Conservation (phyloP, 1,140 invertebrate genomes). For the Bombus waltoni region DNA sequence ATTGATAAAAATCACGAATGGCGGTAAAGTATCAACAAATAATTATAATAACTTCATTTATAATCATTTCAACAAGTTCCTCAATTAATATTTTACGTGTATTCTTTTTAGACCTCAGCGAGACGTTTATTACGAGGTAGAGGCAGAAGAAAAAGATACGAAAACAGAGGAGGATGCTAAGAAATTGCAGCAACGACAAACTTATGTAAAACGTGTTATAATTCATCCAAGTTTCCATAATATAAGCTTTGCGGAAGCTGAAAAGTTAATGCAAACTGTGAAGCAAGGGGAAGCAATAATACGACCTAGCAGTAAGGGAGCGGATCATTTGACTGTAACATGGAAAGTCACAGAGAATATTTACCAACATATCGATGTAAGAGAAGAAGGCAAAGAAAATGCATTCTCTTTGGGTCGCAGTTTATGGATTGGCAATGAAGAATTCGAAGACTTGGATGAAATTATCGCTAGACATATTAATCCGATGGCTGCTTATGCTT, state of each 20-base stretch:
- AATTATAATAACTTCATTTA: background rate
- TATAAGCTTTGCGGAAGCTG: slow-evolving; percentile 95
- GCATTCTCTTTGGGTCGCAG: slow-evolving; percentile 95
- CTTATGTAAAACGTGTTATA: slow-evolving; percentile 97
- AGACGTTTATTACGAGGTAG: slow-evolving; percentile 96
- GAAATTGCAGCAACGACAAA: slow-evolving; percentile 90
- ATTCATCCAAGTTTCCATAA: slow-evolving; percentile 99
- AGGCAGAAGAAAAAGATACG: slow-evolving; percentile 91
- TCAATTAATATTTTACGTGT: background rate
- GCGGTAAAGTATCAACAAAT: slow-evolving; percentile 83
- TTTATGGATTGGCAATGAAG: slow-evolving; percentile 93
- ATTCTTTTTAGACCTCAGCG: slow-evolving; percentile 86
- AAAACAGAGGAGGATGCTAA: slow-evolving; percentile 91
- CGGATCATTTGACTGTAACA: slow-evolving; percentile 97
- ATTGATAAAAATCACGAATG: slow-evolving; percentile 95
- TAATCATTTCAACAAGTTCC: background rate
- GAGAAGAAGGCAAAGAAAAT: slow-evolving; percentile 98
- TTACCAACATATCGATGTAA: slow-evolving; percentile 97
- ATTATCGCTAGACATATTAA: slow-evolving; percentile 98
- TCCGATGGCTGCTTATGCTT: slow-evolving; percentile 96
- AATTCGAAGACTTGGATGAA: slow-evolving; percentile 99
- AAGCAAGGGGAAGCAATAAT: slow-evolving; percentile 98
- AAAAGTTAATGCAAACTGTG: slow-evolving; percentile 94
- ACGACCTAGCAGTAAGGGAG: slow-evolving; percentile 97
- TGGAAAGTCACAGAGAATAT: slow-evolving; percentile 99